Evolutionary conservation across 2,797 vertebrate genomes (phyloP).

Genomic region (Sardinella longiceps): DNA sequence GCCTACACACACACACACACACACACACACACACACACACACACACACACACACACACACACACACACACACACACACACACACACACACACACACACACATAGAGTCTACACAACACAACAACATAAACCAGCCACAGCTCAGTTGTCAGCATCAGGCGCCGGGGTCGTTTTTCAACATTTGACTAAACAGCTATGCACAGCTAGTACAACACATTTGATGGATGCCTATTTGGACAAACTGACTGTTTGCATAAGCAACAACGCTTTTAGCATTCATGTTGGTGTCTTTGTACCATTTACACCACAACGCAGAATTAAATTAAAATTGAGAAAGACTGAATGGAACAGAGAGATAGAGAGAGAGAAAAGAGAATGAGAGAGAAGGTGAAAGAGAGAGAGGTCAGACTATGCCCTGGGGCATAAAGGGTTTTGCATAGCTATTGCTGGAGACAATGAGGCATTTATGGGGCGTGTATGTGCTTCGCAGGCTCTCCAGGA

Average conservation of each 20-base stretch:
- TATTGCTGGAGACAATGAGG: background rate
- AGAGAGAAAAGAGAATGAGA: background rate
- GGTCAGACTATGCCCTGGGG: background rate
- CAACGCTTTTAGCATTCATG: background rate
- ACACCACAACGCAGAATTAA: background rate
- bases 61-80: too few relatives aligned
- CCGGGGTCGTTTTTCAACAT: background rate
- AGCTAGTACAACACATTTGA: background rate
- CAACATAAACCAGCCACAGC: background rate
- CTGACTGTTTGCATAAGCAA: background rate
- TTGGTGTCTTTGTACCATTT: background rate
- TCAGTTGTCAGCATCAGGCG: background rate
- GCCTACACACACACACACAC: slow-evolving; percentile 47
- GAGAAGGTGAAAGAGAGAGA: background rate
- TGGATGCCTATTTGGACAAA: background rate
- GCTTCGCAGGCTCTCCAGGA: slow-evolving; percentile 83
- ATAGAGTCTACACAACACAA: slow-evolving; percentile 24
- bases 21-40: too few relatives aligned
- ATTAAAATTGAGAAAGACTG: background rate
- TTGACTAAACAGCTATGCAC: background rate
- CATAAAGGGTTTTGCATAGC: background rate
- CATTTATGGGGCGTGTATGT: slow-evolving; percentile 16
- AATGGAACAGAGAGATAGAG: background rate
- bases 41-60: too few relatives aligned
- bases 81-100: slow-evolving; percentile 35